Evolutionary conservation across 2,113 vertebrate species (phyloP), one percentile per base, ranked within the genome.

Genomic region (Oxyruncus cristatus): DNA sequence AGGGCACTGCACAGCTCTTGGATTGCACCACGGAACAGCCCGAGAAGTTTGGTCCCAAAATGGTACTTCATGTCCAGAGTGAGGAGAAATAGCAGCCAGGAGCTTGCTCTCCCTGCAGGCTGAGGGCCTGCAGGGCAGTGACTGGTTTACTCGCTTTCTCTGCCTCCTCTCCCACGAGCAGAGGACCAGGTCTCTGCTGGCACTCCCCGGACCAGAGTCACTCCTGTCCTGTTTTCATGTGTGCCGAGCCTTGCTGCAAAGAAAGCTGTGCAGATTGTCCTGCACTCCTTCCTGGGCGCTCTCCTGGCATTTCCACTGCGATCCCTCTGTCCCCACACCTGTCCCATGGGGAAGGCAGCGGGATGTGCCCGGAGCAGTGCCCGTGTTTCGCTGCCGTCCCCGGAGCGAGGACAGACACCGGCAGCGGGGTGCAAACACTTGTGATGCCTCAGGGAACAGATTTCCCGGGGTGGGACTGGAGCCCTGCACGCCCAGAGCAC

Each of bases 121-220:
- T 17, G 13, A 28, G 22, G n/a, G 5, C 41, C 47, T 67, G 32
- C 46, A 47, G 65, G 15, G 23, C 22, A 28, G 21, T 8, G 35
- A 16, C 41, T 9, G 42, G 14, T 68, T 75, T 50, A 1, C 13
- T n/a, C 24, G 21, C 8, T 26, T 32, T 24, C 35, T 75, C 23
- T 27, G 19, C 17, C 13, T 63, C 14, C 37, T n/a, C 26, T 58
- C 14, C 85, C 12, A 28, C 13, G 35, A 35, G 8, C 2, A 14
- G 35, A 74, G 41, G 41, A 4, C 0, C 0, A 17, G 35, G 22
- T n/a, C 61, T 65, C 46, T 76, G 39, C 6, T 46, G 19, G 32
- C 2, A 0, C 13, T 26, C 8, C 33, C 53, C 3, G 8, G 37
- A 32, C 53, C 59, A 16, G 6, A 59, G 37, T 4, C 2, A 20